These are phyloP conservation scores for Calameuta filiformis DNA, from an alignment of 2,888 invertebrate species.

Conservation along the genomic window DNA sequence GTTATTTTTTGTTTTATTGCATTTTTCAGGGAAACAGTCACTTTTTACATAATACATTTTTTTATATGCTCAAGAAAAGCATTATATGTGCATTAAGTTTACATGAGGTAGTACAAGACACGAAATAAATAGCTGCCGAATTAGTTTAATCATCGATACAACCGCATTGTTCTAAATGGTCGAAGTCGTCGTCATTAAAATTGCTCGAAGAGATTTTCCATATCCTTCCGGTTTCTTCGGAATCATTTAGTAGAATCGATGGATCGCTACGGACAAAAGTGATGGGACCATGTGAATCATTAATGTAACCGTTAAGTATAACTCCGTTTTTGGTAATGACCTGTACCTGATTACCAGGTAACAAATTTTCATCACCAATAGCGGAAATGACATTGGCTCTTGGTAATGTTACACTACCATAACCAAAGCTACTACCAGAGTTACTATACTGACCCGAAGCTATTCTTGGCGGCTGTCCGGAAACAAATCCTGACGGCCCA, in stretches of 20 bases:
- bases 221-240: neutral
- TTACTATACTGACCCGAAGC: neutral
- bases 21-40: neutral
- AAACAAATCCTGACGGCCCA: neutral
- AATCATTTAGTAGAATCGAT: neutral
- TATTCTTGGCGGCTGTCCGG: neutral
- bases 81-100: neutral
- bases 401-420: slow-evolving; percentile 24
- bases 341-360: slow-evolving; percentile 36
- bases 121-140: neutral
- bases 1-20: neutral
- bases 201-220: neutral
- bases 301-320: slow-evolving; percentile 25
- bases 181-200: neutral
- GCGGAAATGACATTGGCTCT: slow-evolving; percentile 24
- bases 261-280: neutral
- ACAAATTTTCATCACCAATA: slow-evolving; percentile 24
- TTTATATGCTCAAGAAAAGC: neutral
- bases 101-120: neutral
- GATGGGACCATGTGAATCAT: slow-evolving; percentile 1
- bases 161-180: neutral
- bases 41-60: neutral
- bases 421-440: neutral
- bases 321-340: slow-evolving; percentile 26
- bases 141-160: neutral